Base-by-base conservation (phyloP, 2,797 vertebrate species). In the Hylomyscus alleni region DNA sequence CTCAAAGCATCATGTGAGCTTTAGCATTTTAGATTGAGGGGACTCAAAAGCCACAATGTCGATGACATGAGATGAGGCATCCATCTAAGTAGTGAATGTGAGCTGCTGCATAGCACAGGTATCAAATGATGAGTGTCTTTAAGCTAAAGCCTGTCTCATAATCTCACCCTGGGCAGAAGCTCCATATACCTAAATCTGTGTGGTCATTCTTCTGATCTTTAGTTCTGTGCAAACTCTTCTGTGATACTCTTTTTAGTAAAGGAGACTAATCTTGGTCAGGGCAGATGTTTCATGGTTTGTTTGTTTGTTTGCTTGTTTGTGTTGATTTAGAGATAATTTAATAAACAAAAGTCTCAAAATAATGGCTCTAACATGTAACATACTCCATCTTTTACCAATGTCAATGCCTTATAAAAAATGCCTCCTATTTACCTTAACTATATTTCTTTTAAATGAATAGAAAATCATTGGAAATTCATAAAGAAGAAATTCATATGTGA, bases 321-420 rank as follows among this genome's bases (percentile, higher is more conserved):
- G 10, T 15, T 56, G 40, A 89, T 47, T 69, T 82, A 40, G 5
- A 44, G 22, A 81, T 65, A 86, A 65, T 76, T 81, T 81, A 95
- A 91, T n/a, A 62, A 31, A 86, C 37, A 80, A 20, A 77, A 89
- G 34, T 65, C 69, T 22, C 17, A 78, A 88, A 92, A 37, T 67
- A 84, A 40, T 37, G 77, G 6, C n/a, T 14, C 77, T 50, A 86
- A 44, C 14, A 44, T 29, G 8, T 50, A 34, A 5, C 10, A 54
- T 75, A 60, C 26, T 24, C 0, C 58, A 84, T 69, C 6, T 62
- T 82, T 82, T 52, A 29, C 8, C 17, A 80, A 29, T 34, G 19
- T 19, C 69, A 54, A 44, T 3, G 22, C 20, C n/a, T 72, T 78
- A 34, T 22, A 47, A 34, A 47, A 29, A 62, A 77, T 47, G 19